Evolutionary conservation across 2,797 vertebrate genomes (phyloP).

Genomic region (Sardinella longiceps): DNA sequence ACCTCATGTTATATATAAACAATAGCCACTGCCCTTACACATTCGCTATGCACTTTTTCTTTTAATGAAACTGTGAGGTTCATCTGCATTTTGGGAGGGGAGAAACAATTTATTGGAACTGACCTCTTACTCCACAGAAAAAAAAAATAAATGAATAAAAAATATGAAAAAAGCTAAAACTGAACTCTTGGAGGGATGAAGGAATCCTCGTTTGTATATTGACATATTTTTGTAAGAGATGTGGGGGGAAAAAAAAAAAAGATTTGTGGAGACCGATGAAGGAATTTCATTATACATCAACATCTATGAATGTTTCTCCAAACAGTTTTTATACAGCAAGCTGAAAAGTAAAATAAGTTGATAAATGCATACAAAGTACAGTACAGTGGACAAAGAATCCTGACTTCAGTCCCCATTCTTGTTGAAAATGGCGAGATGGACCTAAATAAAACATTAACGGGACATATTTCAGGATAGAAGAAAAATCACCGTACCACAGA

Average conservation of each 20-base stretch:
- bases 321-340: constrained; percentile 51
- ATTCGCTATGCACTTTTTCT: constrained; percentile 83
- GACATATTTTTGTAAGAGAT: constrained; percentile 8
- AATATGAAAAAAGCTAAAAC: not conserved
- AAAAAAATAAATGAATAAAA: not conserved
- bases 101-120: constrained; percentile 25
- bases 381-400: not conserved
- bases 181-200: constrained; percentile 16
- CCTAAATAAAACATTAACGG: not conserved
- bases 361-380: not conserved
- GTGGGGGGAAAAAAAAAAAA: constrained; percentile 32
- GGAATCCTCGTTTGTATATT: not conserved
- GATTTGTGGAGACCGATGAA: constrained; percentile 68
- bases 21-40: constrained; percentile 65
- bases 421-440: not conserved
- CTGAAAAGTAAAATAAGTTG: constrained; percentile 44
- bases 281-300: constrained; percentile 69
- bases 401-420: not conserved
- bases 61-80: constrained; percentile 83
- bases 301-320: constrained; percentile 69
- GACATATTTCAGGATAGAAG: constrained; percentile 6
- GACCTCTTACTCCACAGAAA: not conserved
- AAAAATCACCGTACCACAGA: constrained; percentile 5
- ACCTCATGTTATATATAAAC: constrained; percentile 6
- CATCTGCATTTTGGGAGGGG: constrained; percentile 71